These are phyloP conservation scores for Coecobrya sp. DNA, from an alignment of 2,888 invertebrate species.

Conservation along the genomic window DNA sequence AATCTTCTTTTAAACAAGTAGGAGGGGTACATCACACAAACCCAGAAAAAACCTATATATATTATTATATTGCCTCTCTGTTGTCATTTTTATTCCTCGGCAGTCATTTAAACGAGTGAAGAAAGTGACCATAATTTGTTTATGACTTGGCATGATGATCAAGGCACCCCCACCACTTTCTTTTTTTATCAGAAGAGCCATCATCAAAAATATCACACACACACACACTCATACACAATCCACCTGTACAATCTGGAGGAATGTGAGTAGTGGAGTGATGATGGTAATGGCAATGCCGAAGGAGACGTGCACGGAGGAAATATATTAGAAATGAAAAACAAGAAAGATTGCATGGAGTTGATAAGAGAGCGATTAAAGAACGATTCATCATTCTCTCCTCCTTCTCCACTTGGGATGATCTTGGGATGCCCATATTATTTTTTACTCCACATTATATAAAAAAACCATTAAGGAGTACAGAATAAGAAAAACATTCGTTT, in stretches of 20 bases:
- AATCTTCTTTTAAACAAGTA: neutral
- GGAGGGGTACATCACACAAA: constrained; percentile 21
- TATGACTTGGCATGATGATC: constrained; percentile 27
- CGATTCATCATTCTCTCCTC: constrained; percentile 82
- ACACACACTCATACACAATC: neutral
- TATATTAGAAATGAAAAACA: constrained; percentile 59
- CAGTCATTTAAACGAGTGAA: neutral
- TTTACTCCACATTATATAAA: too few relatives aligned
- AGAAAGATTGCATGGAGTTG: constrained; percentile 82
- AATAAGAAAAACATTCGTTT: constrained; percentile 5
- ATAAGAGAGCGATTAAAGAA: constrained; percentile 85
- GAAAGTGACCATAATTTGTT: constrained; percentile 35
- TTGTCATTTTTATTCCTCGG: neutral
- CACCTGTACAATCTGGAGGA: constrained; percentile 21
- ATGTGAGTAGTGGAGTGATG: too few relatives aligned
- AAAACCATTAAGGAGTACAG: constrained; percentile 18
- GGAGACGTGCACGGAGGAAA: constrained; percentile 17
- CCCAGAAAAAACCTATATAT: neutral
- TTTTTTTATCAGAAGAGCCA: constrained; percentile 11
- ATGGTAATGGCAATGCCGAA: constrained; percentile 24
- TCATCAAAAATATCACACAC: neutral
- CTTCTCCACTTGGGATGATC: neutral
- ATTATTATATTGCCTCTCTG: neutral
- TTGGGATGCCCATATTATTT: constrained; percentile 58
- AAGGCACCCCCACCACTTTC: constrained; percentile 31